These are phyloP conservation scores for Cranoglanis bouderius DNA, from an alignment of 2,113 vertebrate genomes.

Conservation along the genomic window DNA sequence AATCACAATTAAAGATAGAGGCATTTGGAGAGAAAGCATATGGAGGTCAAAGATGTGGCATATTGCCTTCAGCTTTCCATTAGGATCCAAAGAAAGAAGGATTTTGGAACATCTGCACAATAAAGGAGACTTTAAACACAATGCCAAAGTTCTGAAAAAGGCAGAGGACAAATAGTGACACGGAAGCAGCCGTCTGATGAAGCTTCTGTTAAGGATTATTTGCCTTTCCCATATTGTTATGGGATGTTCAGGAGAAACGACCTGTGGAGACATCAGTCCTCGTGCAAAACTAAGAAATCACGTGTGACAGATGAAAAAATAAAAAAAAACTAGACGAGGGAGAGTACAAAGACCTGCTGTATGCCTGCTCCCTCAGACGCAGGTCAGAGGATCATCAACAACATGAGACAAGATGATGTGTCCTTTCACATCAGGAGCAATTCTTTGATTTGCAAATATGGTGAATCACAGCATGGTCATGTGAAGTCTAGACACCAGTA, in stretches of 20 bases:
- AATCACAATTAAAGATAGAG: conserved; percentile 31
- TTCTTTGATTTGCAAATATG: conserved; percentile 23
- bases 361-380: too few relatives aligned
- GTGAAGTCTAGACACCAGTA: not conserved
- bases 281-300: conserved; percentile 13
- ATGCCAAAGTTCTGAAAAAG: conserved; percentile 22
- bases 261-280: conserved; percentile 28
- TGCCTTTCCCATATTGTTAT: conserved; percentile 34
- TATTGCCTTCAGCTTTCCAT: conserved; percentile 23
- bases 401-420: too few relatives aligned
- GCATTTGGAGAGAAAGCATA: conserved; percentile 23
- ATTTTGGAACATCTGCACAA: conserved; percentile 15
- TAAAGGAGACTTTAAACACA: conserved; percentile 37
- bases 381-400: too few relatives aligned
- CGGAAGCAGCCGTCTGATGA: conserved; percentile 26
- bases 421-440: not conserved
- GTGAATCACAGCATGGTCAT: not conserved
- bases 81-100: conserved; percentile 7
- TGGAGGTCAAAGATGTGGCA: conserved; percentile 2
- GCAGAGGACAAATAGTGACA: conserved; percentile 36
- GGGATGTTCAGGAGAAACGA: not conserved
- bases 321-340: not conserved
- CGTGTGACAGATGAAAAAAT: not conserved
- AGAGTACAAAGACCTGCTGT: too few relatives aligned
- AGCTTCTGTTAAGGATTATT: conserved; percentile 23